Percentiles rank a stretch among this genome's conserved stretches.
phyloP scores from a whole-genome alignment of 2,797 vertebrate genomes.

The Sus cebifrons region DNA sequence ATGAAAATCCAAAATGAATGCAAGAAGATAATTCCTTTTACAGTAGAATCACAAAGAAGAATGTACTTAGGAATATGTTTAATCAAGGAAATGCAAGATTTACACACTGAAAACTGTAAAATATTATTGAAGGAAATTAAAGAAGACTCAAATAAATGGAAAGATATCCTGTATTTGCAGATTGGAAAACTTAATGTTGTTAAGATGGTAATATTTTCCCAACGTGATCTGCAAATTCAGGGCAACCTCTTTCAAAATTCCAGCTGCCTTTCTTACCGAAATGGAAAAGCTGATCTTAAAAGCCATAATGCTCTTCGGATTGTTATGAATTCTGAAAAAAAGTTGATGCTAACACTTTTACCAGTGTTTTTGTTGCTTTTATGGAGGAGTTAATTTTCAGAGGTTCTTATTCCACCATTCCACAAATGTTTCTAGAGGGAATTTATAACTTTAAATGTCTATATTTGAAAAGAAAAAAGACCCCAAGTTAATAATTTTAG shows the following conservation, averaged over 20 bases:
- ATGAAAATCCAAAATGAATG: background rate
- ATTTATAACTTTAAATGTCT: background rate
- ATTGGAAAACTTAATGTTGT: constrained; percentile 8
- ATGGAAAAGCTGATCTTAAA: background rate
- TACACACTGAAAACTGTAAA: background rate
- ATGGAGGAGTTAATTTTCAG: constrained; percentile 22
- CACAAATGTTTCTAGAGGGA: background rate
- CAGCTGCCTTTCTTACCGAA: background rate
- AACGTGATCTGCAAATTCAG: background rate
- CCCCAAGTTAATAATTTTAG: background rate
- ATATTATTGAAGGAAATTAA: constrained; percentile 24
- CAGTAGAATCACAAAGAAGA: background rate
- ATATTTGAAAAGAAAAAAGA: constrained; percentile 44
- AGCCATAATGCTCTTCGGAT: constrained; percentile 23
- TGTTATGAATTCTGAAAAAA: background rate
- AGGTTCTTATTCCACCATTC: background rate
- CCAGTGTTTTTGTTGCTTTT: background rate
- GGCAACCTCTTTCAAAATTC: background rate
- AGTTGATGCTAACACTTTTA: constrained; percentile 2
- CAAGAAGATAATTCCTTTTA: background rate
- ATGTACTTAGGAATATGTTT: constrained; percentile 18
- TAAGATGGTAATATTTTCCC: background rate
- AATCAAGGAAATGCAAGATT: background rate
- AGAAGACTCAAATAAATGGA: background rate
- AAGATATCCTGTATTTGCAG: background rate